Base-by-base conservation (phyloP, 2,113 vertebrate species). In the Thinocorus orbignyianus region DNA sequence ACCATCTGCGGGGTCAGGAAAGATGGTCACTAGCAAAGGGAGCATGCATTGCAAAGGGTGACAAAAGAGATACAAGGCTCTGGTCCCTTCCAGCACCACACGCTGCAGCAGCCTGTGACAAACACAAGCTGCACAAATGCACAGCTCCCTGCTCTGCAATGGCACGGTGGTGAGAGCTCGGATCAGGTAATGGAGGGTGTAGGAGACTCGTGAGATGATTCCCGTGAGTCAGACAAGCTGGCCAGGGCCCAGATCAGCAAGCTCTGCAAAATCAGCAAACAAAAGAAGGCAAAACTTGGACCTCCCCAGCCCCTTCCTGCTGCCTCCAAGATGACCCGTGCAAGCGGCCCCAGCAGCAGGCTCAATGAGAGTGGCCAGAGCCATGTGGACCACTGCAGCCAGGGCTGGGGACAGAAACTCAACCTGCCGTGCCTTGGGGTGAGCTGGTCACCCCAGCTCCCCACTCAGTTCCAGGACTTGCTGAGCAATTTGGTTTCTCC, bases 181-280 rank as follows among this genome's bases (percentile, higher is more conserved):
- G 51, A 90, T 60, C 95, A 88, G 94, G 95, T 92, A 96, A 96
- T 93, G 92, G 92, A 97, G 94, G 94, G 91, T 93, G 93, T 23
- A 93, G 73, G 80, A 97, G 86, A 78, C 68, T 88, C 7, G 6
- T 10, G 51, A 88, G 86, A 95, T 68, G 77, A 95, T 71, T 93
- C 66, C 86, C 86, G 39, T 93, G 92, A 97, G 81, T 97, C 95
- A 96, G 86, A 74, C 6, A 0, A 84, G 77, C 91, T 95, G 95
- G 95, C 95, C 51, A 78, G 52, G 80, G 61, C 91, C 94, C 95
- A 97, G 89, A 80, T 24, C 64, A 65, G 83, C 83, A 46, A 95
- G 52, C 69, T 71, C 83, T 65, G 89, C 92, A 92, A 91, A 85
- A 78, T 64, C 89, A 79, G 89, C 77, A 58, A 92, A 95, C 91